A percentile compares a stretch with the other conserved stretches of the same genome.
These are phyloP conservation scores for Calcarius lapponicus DNA, from an alignment of 2,797 vertebrate species.

Conservation along the genomic window DNA sequence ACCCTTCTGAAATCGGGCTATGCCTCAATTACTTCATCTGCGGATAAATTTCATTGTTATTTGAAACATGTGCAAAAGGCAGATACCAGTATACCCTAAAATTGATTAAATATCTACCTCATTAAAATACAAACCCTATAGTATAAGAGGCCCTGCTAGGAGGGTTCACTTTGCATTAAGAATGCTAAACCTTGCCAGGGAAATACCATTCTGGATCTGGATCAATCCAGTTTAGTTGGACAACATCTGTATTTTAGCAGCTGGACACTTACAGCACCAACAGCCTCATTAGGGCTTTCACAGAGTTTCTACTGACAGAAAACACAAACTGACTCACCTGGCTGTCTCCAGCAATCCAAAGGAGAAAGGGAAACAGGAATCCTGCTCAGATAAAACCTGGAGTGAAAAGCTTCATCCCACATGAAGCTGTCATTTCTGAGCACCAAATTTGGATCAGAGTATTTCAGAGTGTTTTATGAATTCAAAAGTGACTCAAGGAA, in stretches of 20 bases:
- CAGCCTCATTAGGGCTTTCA: not conserved
- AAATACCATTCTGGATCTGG: slow-evolving; percentile 59
- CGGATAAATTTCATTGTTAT: slow-evolving; percentile 78
- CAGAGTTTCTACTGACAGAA: not conserved
- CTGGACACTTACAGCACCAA: not conserved
- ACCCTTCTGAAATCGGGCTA: slow-evolving; percentile 67
- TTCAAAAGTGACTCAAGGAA: slow-evolving; percentile 15
- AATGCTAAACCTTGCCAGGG: slow-evolving; percentile 54
- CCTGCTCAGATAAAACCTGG: not conserved
- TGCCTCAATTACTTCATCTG: slow-evolving; percentile 77
- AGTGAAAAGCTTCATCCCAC: not conserved
- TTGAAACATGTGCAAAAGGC: slow-evolving; percentile 74
- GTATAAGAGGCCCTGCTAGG: slow-evolving; percentile 52
- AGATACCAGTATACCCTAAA: slow-evolving; percentile 72
- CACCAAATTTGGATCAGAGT: not conserved
- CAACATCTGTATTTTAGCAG: slow-evolving; percentile 51
- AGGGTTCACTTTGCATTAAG: slow-evolving; percentile 67
- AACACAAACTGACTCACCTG: not conserved
- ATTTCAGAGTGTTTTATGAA: not conserved
- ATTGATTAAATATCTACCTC: slow-evolving; percentile 77
- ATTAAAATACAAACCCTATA: slow-evolving; percentile 70
- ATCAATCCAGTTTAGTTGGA: slow-evolving; percentile 32
- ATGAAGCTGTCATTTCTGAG: not conserved
- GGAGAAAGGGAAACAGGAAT: not conserved
- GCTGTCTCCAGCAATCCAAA: not conserved